These are phyloP conservation scores for Onthophagus sagittarius DNA, from an alignment of 2,888 invertebrate genomes.

Conservation along the genomic window DNA sequence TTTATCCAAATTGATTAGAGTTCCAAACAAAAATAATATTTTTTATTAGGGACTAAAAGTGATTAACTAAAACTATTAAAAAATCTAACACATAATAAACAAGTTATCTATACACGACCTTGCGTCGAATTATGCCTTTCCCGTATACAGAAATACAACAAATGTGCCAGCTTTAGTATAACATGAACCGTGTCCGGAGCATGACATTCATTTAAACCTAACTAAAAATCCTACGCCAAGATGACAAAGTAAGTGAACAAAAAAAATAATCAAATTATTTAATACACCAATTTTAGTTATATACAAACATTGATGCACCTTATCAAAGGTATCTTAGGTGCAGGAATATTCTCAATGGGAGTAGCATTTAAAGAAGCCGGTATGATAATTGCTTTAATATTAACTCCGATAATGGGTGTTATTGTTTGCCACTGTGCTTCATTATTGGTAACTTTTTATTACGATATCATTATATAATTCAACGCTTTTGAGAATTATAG, in stretches of 20 bases:
- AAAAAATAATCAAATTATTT: background rate
- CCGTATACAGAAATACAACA: background rate
- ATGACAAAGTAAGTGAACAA: constrained; percentile 4
- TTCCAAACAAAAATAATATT: too few relatives aligned
- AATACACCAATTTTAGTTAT: constrained; percentile 1
- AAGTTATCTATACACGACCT: background rate
- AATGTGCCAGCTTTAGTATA: background rate
- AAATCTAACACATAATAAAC: background rate
- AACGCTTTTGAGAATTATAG: background rate
- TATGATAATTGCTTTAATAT: constrained; percentile 11
- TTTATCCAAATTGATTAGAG: too few relatives aligned
- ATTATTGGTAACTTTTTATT: constrained; percentile 9
- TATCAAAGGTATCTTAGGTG: constrained; percentile 17
- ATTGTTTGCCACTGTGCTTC: constrained; percentile 16
- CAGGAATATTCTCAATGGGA: constrained; percentile 18
- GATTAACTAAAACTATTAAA: too few relatives aligned
- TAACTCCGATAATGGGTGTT: constrained; percentile 16
- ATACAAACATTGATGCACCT: constrained; percentile 20
- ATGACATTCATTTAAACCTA: background rate
- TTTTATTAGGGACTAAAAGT: too few relatives aligned
- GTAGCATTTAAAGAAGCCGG: constrained; percentile 20
- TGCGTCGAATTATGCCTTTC: background rate
- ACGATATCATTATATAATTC: background rate
- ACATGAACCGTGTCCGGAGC: background rate
- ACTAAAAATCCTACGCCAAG: background rate